Evolutionary conservation across 1,140 invertebrate species (phyloP), one percentile per base, ranked within the genome.

Genomic region (Bombus sibiricus): DNA sequence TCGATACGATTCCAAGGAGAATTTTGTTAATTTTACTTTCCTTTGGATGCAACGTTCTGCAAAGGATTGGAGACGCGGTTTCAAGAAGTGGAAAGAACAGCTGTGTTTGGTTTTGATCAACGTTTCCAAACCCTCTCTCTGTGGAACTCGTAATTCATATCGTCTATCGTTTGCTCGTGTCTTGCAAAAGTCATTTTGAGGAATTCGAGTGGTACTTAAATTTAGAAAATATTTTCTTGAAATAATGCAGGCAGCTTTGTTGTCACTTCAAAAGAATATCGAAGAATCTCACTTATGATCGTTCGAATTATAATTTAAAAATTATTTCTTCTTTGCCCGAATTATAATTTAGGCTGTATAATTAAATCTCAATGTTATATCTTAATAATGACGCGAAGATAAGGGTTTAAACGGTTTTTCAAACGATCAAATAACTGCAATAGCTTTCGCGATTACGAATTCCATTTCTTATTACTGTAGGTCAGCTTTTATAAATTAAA

Each of bases 41-140:
- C 41, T 72, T n/a, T 9, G 15, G 28, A 15, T 4, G 28, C 22
- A 25, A 8, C 28, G 13, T 10, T 59, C 59, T 71, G 25, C 28
- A 22, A 28, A 41, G 13, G 39, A 71, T 41, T 6, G 37, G 13
- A 41, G 69, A 72, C 37, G 69, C 10, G 39, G 13, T 73, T 47
- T 43, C 71, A 25, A 73, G 71, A 73, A 73, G 12, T 41, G 71
- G 15, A 28, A 43, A 43, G 39, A 43, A 39, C 41, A 73, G 71
- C 69, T 72, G 69, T 72, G 69, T 72, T 72, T 72, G 69, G 69
- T 12, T 69, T 62, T 12, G 34, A 39, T 69, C 34, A 22, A 34
- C 28, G 28, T 72, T 72, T 41, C 25, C 22, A 72, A 72, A 69
- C 39, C 18, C 37, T 25, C 5, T 18, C 37, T 62, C 25, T 34